Conservation (phyloP, 2,888 invertebrate genomes). For the Patella depressa region DNA sequence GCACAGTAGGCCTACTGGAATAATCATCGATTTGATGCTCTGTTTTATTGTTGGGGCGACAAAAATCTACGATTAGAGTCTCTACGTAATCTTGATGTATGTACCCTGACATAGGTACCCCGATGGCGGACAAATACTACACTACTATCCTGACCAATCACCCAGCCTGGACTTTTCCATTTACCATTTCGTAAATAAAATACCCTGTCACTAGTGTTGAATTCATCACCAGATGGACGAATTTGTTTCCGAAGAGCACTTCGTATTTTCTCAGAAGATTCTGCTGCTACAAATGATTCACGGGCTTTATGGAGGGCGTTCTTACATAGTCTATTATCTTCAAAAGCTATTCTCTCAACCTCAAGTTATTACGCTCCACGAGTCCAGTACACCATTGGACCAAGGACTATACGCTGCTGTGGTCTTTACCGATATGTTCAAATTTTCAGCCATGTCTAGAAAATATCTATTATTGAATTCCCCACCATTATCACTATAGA, state of each 20-base stretch:
- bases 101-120: neutral
- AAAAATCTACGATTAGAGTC: no score
- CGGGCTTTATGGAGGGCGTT: neutral
- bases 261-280: neutral
- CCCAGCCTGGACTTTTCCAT: neutral
- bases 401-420: conserved; percentile 30
- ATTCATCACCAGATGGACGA: neutral
- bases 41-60: no score
- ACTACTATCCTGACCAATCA: neutral
- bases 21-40: no score
- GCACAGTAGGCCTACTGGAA: no score
- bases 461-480: conserved; percentile 20
- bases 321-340: conserved; percentile 20
- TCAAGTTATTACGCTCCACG: conserved; percentile 24
- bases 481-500: conserved; percentile 20
- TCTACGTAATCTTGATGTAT: neutral
- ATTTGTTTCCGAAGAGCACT: neutral
- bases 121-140: neutral
- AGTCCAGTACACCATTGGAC: conserved; percentile 23
- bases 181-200: neutral
- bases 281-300: conserved; percentile 6
- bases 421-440: conserved; percentile 20
- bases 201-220: neutral
- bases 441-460: conserved; percentile 22
- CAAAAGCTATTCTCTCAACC: conserved; percentile 16